These are phyloP conservation scores for Eudemis profundana DNA, from an alignment of 2,888 invertebrate genomes.

Conservation along the genomic window DNA sequence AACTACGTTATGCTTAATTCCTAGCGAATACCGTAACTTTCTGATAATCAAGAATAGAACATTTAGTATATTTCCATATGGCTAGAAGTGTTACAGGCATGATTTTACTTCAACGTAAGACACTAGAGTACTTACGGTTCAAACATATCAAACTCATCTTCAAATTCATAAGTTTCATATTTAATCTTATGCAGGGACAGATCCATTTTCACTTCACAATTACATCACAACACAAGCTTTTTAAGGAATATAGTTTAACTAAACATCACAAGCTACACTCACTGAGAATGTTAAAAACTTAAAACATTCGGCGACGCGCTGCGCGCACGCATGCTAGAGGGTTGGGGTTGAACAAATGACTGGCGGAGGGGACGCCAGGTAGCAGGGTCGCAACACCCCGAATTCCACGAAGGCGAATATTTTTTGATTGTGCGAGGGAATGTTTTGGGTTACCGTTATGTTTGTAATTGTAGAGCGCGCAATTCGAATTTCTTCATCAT, in stretches of 20 bases:
- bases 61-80: no score
- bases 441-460: conserved; percentile 24
- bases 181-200: conserved; percentile 72
- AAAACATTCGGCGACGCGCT: conserved; percentile 48
- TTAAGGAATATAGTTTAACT: conserved; percentile 10
- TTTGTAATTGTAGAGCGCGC: conserved; percentile 12
- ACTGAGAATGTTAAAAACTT: no score
- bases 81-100: neutral
- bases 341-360: conserved; percentile 63
- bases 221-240: conserved; percentile 59
- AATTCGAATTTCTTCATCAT: neutral
- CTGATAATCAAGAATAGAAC: no score
- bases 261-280: conserved; percentile 17
- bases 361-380: conserved; percentile 67
- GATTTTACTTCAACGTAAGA: neutral
- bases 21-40: no score
- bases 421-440: conserved; percentile 25
- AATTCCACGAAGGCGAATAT: conserved; percentile 56
- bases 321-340: conserved; percentile 73
- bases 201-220: conserved; percentile 65
- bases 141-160: conserved; percentile 64
- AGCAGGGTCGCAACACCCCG: conserved; percentile 66
- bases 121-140: conserved; percentile 52
- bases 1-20: no score
- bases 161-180: conserved; percentile 58